Conservation (phyloP, 1,140 invertebrate species). For the Ceratosolen fusciceps region DNA sequence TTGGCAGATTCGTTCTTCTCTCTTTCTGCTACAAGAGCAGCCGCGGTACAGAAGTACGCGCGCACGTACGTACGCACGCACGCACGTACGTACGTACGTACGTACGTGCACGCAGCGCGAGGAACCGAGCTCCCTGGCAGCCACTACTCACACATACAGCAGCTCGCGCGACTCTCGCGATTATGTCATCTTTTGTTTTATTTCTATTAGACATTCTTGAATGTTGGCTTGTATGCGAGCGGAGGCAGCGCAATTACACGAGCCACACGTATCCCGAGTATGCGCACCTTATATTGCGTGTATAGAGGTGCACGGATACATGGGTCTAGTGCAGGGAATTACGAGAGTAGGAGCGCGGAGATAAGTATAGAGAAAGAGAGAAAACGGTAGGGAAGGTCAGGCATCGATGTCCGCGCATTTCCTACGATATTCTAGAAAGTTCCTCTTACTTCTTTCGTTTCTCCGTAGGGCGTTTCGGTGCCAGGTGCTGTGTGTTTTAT, state of each 20-base stretch:
- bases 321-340: background rate
- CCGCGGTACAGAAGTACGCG: background rate
- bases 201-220: background rate
- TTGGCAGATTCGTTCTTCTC: slow-evolving; percentile 1
- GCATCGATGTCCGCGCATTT: slow-evolving; percentile 23
- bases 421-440: slow-evolving; percentile 39
- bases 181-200: slow-evolving; percentile 38
- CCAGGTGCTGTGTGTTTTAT: slow-evolving; percentile 42
- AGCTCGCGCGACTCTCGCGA: slow-evolving; percentile 15
- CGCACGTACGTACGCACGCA: background rate
- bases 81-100: background rate
- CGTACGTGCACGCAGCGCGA: background rate
- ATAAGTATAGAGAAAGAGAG: slow-evolving; percentile 17
- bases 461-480: slow-evolving; percentile 31
- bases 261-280: background rate
- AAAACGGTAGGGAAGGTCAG: slow-evolving; percentile 30
- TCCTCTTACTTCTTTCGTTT: slow-evolving; percentile 33
- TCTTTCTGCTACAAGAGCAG: background rate
- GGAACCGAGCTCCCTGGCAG: too few relatives aligned
- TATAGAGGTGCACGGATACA: background rate
- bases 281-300: too few relatives aligned
- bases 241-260: background rate
- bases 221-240: background rate
- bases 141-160: too few relatives aligned
- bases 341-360: background rate